Evolutionary conservation across 2,888 invertebrate species (phyloP), one percentile per base, ranked within the genome.

Genomic region (Thumatha senex): DNA sequence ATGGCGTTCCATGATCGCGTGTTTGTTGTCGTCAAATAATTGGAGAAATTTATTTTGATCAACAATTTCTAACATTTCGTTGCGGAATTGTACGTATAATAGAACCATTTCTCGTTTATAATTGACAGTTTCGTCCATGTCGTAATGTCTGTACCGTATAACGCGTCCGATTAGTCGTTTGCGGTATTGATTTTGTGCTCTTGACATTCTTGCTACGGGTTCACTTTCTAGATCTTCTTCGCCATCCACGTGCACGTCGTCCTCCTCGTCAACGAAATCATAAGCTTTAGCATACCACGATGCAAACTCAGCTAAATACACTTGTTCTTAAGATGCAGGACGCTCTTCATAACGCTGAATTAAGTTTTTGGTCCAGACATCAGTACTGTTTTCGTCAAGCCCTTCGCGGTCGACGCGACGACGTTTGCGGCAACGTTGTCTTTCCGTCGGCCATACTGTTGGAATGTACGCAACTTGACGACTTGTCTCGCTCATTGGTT

Each of bases 341-440:
- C 82, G 53, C 49, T 73, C 66, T 52, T 82, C 67, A 53, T 85
- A 83, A 51, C 76, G 77, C 9, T 80, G 75, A 47, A 79, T 72
- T 64, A 73, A 76, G 59, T 80, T 73, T 56, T 80, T 72, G 44
- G 72, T 80, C 80, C 83, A 82, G 31, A 84, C 58, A 41, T 84
- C 63, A 0, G 59, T 67, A 15, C 46, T 57, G 56, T 76, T 65
- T 43, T 70, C 76, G 10, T 64, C 70, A 11, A 77, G 14, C 49
- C 58, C 64, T 36, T 36, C 50, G 42, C 74, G 57, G 64, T 78
- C 67, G 51, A 76, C 71, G 47, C 51, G 72, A 24, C 18, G 18
- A 24, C 18, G 18, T 5, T 81, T 55, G 12, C 14, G 36, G 7
- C 48, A 48, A 14, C 45, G 35, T 1, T 33, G 33, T 5, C 47